Evolutionary conservation across 2,113 vertebrate species (phyloP).

Genomic region (Sula dactylatra): DNA sequence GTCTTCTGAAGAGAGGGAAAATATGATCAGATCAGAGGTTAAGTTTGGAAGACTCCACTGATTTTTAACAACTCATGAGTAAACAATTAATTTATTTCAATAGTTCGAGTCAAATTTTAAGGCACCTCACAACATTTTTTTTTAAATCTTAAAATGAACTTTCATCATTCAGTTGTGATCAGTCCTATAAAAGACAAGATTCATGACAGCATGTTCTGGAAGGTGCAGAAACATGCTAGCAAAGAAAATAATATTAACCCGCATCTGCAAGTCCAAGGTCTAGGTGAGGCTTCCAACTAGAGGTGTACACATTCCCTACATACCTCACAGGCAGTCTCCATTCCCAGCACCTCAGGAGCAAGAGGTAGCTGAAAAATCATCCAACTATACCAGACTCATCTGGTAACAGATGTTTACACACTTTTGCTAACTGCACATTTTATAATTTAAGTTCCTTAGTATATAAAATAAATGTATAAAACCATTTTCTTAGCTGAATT

Average conservation of each 20-base stretch:
- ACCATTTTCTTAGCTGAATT: background rate
- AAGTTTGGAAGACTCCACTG: background rate
- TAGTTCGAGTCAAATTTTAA: background rate
- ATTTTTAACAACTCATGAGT: background rate
- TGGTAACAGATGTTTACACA: background rate
- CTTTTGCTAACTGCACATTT: background rate
- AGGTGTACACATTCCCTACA: background rate
- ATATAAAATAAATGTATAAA: background rate
- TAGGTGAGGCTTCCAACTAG: background rate
- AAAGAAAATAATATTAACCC: background rate
- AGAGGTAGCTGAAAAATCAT: background rate
- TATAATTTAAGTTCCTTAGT: background rate
- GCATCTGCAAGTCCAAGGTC: background rate
- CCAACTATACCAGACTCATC: background rate
- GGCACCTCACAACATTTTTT: background rate
- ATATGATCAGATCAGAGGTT: background rate
- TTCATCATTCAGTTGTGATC: background rate
- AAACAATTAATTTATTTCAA: background rate
- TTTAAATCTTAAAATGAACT: background rate
- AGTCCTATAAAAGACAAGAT: background rate
- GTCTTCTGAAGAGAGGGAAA: background rate
- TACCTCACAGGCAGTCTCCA: background rate
- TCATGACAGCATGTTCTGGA: background rate
- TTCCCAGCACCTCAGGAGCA: background rate
- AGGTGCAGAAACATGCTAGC: background rate